Base-by-base conservation (phyloP, 2,888 invertebrate species). In the Platycnemis pennipes region DNA sequence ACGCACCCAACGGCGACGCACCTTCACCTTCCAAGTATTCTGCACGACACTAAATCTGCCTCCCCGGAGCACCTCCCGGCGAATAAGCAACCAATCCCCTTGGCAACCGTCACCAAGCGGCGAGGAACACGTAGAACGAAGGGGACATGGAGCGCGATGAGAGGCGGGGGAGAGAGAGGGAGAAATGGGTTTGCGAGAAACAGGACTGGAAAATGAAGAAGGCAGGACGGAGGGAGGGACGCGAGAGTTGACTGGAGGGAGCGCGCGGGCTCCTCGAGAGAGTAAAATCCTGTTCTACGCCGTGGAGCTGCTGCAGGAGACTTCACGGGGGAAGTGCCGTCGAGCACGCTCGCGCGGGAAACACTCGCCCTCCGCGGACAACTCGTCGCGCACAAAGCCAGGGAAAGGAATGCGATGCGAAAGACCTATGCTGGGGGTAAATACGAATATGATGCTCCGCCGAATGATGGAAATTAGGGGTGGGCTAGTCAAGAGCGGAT, bases 221-320 rank as follows among this genome's bases (percentile, higher is more conserved):
- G 88, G 88, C n/a, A 46, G 88, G 37, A 88, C 49, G n/a, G n/a
- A n/a, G n/a, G 49, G 88, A 46, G 45, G 31, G n/a, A 22, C n/a
- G 37, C 16, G 13, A 49, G 49, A 88, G 31, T 5, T 16, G 49
- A 45, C 5, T 26, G 22, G 56, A n/a, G 49, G 56, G 53, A 22
- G 2, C 26, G 8, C 22, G 7, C 22, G n/a, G 63, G 63, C 63
- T 63, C 22, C 26, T 26, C n/a, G 77, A 37, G 77, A 37, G 77
- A n/a, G n/a, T n/a, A 77, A 77, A 77, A 77, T 77, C 77, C 77
- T 37, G 77, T 77, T 77, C 77, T 37, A 8, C 77, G 77, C 31
- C 37, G 31, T 37, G 16, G 13, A 31, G 77, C 26, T 63, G 63
- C 77, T 26, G 37, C 31, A 37, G 77, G 26, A 63, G 63, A 11